A percentile compares a stretch with the other conserved stretches of the same genome.
Conservation (phyloP, 2,888 invertebrate species). For the Morpho helenor region DNA sequence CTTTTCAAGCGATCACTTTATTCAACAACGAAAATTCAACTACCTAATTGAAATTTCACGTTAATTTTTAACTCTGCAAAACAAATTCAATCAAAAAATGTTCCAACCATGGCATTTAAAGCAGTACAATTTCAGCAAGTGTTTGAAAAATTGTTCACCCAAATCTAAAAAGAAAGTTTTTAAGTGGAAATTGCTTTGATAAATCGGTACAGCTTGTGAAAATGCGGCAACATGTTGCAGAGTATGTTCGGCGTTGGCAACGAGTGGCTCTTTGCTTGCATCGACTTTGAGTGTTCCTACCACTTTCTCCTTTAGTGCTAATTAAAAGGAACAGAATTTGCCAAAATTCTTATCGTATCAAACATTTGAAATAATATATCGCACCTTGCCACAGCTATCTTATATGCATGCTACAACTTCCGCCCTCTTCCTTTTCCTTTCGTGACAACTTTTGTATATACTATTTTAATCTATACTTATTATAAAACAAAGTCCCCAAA, state of each 20-base stretch:
- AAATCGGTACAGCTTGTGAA: constrained; percentile 14
- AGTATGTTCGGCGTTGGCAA: constrained; percentile 14
- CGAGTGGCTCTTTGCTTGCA: constrained; percentile 7
- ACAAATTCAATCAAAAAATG: too few species aligned
- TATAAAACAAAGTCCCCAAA: too few species aligned
- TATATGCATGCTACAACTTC: too few species aligned
- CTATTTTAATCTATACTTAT: too few species aligned
- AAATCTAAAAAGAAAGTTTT: constrained; percentile 3
- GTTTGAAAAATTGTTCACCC: not conserved
- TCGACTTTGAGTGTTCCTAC: constrained; percentile 1
- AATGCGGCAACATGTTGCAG: constrained; percentile 18
- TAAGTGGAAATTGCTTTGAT: constrained; percentile 9
- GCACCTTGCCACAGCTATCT: too few species aligned
- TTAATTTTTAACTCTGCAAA: too few species aligned
- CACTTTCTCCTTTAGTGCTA: constrained; percentile 4
- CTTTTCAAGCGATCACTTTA: too few species aligned
- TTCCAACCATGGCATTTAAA: too few species aligned
- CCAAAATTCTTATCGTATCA: not conserved
- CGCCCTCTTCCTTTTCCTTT: too few species aligned
- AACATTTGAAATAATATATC: not conserved
- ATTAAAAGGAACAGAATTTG: constrained; percentile 9
- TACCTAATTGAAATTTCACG: too few species aligned
- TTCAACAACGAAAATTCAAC: too few species aligned
- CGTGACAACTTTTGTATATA: too few species aligned
- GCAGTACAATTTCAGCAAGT: not conserved